Base-by-base conservation (phyloP, 2,797 vertebrate genomes). In the Schizopygopsis pylzovi region DNA sequence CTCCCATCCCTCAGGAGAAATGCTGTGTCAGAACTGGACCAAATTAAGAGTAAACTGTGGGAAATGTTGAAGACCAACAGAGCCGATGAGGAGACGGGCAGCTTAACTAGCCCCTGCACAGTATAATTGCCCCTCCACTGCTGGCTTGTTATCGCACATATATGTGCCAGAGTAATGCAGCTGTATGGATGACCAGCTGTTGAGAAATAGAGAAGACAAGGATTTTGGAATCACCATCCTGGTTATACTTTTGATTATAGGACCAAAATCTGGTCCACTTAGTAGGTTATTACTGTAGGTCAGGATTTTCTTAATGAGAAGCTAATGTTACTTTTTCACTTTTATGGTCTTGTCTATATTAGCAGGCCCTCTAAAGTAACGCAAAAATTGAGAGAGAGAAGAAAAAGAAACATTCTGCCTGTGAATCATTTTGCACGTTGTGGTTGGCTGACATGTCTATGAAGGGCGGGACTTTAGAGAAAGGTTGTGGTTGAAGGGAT, bases 1-100 rank as follows among this genome's bases (percentile, higher is more conserved):
- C 47, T 68, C n/a, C 16, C 71, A 43, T 76, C 88, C 81, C 78
- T 16, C 18, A 81, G 85, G 88, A 89, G 33, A 84, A 78, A 84
- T 22, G 52, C 71, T 91, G 88, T 93, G 91, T 93, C 92, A 93
- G 91, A 87, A 83, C 89, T 92, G 91, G 92, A 90, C 92, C 91
- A 93, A 94, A 94, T 95, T 93, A 94, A 91, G 93, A 93, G 90
- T 77, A 91, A 93, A 91, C 87, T 88, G 85, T 87, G 86, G 88
- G 79, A 67, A 54, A 71, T 52, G 63, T 59, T 81, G 43, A 65
- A 81, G 63, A 67, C 41, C 79, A 81, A 28, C 25, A 67, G 79
- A 68, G 79, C 45, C 6, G 8, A 25, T 39, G 43, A 81, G 28
- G 56, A 79, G 56, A 63, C n/a, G 54, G 61, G 28, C 65, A 72